Evolutionary conservation across 2,797 vertebrate species (phyloP).

Genomic region (Hylomyscus alleni): DNA sequence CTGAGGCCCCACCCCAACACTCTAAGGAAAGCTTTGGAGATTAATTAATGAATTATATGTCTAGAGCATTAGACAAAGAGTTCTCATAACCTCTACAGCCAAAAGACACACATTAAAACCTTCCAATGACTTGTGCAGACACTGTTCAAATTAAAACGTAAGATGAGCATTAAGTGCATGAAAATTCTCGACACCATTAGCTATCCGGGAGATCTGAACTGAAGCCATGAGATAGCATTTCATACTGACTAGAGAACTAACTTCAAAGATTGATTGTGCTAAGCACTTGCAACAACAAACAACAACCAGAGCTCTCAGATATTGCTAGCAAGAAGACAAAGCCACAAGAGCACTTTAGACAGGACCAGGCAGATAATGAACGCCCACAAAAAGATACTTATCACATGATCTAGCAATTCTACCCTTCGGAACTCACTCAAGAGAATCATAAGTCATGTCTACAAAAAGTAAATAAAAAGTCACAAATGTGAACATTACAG

Average conservation of each 20-base stretch:
- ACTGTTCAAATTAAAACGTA: constrained; percentile 41
- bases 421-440: constrained; percentile 1
- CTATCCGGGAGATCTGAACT: constrained; percentile 30
- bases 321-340: neutral
- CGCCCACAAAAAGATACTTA: constrained; percentile 34
- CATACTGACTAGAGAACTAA: neutral
- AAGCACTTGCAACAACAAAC: neutral
- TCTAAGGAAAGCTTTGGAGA: neutral
- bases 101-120: neutral
- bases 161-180: neutral
- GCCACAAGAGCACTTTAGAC: neutral
- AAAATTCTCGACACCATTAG: constrained; percentile 29
- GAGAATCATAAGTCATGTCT: constrained; percentile 54
- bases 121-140: constrained; percentile 26
- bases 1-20: neutral
- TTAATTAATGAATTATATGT: neutral
- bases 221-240: neutral
- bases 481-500: neutral
- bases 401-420: constrained; percentile 27
- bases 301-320: neutral
- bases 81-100: neutral
- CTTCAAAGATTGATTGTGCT: neutral
- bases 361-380: constrained; percentile 16
- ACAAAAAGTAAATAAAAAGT: constrained; percentile 22
- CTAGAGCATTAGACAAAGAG: constrained; percentile 33